Percentiles rank a stretch among this genome's conserved stretches.
These are phyloP conservation scores for Takifugu rubripes DNA, from an alignment of 2,797 vertebrate genomes.

Conservation along the genomic window DNA sequence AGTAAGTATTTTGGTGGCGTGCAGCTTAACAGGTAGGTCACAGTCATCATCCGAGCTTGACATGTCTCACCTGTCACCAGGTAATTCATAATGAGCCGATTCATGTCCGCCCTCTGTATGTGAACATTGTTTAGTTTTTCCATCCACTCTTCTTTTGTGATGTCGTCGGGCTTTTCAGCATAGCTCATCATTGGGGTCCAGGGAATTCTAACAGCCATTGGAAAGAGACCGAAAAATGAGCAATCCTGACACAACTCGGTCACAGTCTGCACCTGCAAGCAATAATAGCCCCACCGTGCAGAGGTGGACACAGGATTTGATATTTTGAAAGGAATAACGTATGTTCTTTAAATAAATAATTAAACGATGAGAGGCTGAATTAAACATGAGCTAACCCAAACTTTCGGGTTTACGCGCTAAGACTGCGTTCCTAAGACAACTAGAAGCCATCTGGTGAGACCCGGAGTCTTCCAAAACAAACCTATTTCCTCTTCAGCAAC, in stretches of 20 bases:
- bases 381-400: no score
- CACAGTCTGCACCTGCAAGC: conserved; percentile 51
- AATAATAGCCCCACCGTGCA: conserved; percentile 8
- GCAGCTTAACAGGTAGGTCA: no score
- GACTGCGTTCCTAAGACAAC: no score
- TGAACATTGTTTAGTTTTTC: conserved; percentile 95
- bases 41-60: neutral
- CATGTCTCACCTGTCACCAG: conserved; percentile 88
- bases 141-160: conserved; percentile 98
- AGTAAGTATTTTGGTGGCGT: neutral
- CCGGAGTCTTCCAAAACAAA: conserved; percentile 65
- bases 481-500: conserved; percentile 39
- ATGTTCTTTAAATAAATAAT: no score
- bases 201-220: conserved; percentile 14
- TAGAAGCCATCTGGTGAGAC: conserved; percentile 10
- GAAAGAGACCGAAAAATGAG: conserved; percentile 36
- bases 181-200: conserved; percentile 90
- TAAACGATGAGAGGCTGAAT: no score
- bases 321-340: neutral
- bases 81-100: conserved; percentile 98
- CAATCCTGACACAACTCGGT: conserved; percentile 68
- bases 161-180: conserved; percentile 92
- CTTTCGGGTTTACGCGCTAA: no score
- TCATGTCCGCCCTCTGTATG: conserved; percentile 97
- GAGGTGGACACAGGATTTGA: neutral